A percentile compares a stretch with the other conserved stretches of the same genome.
Conservation (phyloP, 2,113 vertebrate species). For the Pelodiscus sinensis region DNA sequence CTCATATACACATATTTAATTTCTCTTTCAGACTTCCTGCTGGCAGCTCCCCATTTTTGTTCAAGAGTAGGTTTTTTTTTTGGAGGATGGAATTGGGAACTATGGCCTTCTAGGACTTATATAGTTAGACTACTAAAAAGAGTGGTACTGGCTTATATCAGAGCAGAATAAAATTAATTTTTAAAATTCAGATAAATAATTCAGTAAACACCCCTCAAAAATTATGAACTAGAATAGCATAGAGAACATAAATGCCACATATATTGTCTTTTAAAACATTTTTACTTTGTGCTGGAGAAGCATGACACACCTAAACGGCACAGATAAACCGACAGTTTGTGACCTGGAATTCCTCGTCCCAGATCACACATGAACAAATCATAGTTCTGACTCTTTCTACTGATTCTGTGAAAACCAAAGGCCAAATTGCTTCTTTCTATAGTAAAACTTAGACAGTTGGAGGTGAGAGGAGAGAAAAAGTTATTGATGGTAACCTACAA, state of each 20-base stretch:
- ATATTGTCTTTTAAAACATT: neutral
- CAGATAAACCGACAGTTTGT: neutral
- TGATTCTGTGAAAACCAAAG: neutral
- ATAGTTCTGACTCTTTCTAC: neutral
- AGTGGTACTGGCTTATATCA: neutral
- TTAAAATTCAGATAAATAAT: neutral
- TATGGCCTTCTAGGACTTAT: neutral
- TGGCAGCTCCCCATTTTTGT: neutral
- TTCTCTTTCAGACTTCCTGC: neutral
- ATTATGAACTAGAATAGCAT: neutral
- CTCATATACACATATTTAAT: neutral
- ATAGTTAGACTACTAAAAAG: neutral
- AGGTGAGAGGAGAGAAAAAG: too few species aligned
- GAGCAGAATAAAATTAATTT: neutral
- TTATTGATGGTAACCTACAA: neutral
- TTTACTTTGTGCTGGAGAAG: neutral
- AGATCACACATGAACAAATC: neutral
- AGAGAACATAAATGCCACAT: neutral
- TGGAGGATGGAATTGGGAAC: neutral
- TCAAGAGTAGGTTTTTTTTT: neutral
- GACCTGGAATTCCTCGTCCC: neutral
- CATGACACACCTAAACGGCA: neutral
- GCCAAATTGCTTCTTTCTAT: neutral
- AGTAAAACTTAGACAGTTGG: neutral
- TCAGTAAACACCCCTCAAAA: too few species aligned